These are phyloP conservation scores for Chaenodraco wilsoni DNA, from an alignment of 2,797 vertebrate species.

Conservation along the genomic window DNA sequence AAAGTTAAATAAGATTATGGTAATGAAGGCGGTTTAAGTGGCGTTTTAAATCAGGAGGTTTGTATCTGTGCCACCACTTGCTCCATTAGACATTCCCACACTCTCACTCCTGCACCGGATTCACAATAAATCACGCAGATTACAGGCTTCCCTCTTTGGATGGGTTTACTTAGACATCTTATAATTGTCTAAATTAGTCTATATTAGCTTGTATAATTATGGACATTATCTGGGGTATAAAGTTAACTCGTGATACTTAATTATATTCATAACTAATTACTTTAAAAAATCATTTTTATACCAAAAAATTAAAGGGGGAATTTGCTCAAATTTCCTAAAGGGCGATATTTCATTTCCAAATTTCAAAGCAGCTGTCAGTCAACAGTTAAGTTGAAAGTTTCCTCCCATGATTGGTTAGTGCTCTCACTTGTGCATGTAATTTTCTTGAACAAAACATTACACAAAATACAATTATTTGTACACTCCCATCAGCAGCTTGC, in stretches of 20 bases:
- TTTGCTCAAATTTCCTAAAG: not conserved
- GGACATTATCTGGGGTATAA: not conserved
- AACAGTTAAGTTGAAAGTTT: not conserved
- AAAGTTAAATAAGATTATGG: conserved; percentile 92
- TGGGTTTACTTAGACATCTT: not conserved
- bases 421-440: not conserved
- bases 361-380: not conserved
- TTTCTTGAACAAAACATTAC: not conserved
- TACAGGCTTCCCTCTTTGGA: conserved; percentile 65
- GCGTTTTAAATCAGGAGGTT: conserved; percentile 89
- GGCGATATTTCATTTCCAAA: not conserved
- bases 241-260: no score
- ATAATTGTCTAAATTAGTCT: conserved; percentile 55
- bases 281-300: not conserved
- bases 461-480: not conserved
- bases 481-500: not conserved
- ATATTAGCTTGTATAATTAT: not conserved
- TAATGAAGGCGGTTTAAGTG: conserved; percentile 90
- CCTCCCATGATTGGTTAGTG: not conserved
- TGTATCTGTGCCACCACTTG: conserved; percentile 76
- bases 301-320: not conserved
- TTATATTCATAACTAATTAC: no score
- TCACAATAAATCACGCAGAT: conserved; percentile 73
- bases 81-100: conserved; percentile 96
- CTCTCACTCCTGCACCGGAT: conserved; percentile 90